Conservation (phyloP, 2,888 invertebrate genomes). For the Hydrotaea cyrtoneurina region DNA sequence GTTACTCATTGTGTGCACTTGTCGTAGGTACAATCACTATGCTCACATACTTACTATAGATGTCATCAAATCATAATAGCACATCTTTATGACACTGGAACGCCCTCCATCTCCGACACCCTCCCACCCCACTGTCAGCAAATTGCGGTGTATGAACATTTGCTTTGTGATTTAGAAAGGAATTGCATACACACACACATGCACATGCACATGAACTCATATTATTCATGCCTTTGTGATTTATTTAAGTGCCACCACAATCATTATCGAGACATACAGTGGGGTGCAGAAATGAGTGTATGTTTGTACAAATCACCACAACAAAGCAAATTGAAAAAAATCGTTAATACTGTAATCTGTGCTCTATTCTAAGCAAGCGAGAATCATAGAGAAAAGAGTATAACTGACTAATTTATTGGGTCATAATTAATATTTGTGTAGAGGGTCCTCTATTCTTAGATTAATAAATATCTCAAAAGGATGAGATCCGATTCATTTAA, state of each 20-base stretch:
- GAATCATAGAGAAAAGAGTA: no score
- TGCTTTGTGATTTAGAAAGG: constrained; percentile 23
- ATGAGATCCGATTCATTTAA: no score
- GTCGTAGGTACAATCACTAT: background rate
- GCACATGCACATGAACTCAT: background rate
- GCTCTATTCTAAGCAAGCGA: no score
- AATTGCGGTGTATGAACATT: constrained; percentile 17
- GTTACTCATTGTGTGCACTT: constrained; percentile 35
- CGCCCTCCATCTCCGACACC: background rate
- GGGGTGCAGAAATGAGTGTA: no score
- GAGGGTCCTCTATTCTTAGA: no score
- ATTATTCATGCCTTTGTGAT: constrained; percentile 62
- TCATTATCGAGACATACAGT: background rate
- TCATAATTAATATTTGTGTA: no score
- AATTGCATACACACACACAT: background rate
- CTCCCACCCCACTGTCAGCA: background rate
- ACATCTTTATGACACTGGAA: background rate
- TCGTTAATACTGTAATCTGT: no score
- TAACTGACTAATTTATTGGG: no score
- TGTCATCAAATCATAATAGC: background rate
- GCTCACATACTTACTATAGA: background rate
- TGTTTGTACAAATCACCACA: no score
- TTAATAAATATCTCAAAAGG: no score
- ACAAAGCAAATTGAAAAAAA: no score
- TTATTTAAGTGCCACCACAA: constrained; percentile 46